phyloP scores from a whole-genome alignment of 2,797 vertebrate species.

The Pseudocheirus occidentalis region DNA sequence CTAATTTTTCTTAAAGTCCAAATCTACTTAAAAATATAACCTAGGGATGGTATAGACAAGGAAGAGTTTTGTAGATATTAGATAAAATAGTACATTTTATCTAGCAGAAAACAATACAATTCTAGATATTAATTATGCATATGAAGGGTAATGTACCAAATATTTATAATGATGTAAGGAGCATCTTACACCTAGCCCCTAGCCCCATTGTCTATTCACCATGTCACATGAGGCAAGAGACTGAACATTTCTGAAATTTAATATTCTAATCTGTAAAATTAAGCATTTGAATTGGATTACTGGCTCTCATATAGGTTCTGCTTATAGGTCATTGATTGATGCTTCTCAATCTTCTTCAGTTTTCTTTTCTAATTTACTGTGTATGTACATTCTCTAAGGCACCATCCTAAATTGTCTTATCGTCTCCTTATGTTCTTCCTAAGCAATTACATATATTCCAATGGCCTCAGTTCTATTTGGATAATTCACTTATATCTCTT shows the following conservation, averaged over 20 bases:
- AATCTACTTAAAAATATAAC: neutral
- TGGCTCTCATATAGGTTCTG: neutral
- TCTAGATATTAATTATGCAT: neutral
- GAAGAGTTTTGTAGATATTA: neutral
- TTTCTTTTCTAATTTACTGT: neutral
- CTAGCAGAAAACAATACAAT: neutral
- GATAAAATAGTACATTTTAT: neutral
- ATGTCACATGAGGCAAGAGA: neutral
- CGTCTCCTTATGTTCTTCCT: neutral
- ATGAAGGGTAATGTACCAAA: neutral
- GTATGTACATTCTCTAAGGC: neutral
- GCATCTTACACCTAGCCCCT: neutral
- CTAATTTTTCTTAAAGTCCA: neutral
- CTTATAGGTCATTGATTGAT: neutral
- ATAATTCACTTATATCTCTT: neutral
- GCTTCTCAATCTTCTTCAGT: neutral
- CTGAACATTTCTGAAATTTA: neutral
- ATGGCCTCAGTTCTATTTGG: neutral
- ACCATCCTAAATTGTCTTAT: neutral
- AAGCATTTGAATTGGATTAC: neutral
- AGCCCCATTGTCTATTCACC: neutral
- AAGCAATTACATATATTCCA: neutral
- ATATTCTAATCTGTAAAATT: neutral
- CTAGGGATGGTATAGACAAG: neutral
- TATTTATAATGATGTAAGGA: neutral